Percentiles rank a stretch among this genome's conserved stretches.
Conservation (phyloP, 1,140 invertebrate species). For the Calephelis nemesis region DNA sequence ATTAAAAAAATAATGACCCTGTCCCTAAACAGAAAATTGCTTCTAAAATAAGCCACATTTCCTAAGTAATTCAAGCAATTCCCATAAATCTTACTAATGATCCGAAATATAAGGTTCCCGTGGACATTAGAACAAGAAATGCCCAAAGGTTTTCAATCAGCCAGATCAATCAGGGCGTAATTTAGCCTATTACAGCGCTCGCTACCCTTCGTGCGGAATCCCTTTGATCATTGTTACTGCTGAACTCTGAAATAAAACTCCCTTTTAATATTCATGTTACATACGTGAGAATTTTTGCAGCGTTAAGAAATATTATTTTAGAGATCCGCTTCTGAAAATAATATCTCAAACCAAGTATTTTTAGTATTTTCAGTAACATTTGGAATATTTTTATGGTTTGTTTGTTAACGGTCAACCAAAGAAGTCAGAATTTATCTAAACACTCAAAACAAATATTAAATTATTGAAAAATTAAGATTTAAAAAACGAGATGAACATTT, state of each 20-base stretch:
- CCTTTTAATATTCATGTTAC: conserved; percentile 16
- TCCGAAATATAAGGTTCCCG: conserved; percentile 9
- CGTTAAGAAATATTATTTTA: conserved; percentile 5
- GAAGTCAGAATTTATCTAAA: too few species aligned
- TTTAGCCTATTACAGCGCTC: conserved; percentile 12
- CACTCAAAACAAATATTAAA: too few species aligned
- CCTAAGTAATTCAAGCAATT: not conserved
- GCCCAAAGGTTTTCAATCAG: conserved; percentile 16
- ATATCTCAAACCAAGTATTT: too few species aligned
- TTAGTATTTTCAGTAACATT: too few species aligned
- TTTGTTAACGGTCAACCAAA: too few species aligned
- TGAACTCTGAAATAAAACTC: conserved; percentile 13
- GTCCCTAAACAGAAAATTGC: conserved; percentile 2
- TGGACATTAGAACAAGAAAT: conserved; percentile 14
- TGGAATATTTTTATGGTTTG: too few species aligned
- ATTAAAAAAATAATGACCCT: conserved; percentile 9
- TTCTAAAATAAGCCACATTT: conserved; percentile 7
- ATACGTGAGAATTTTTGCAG: conserved; percentile 6
- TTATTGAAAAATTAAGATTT: too few species aligned
- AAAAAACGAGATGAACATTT: too few species aligned
- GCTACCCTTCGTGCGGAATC: conserved; percentile 6
- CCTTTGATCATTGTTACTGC: conserved; percentile 15
- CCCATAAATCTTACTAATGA: conserved; percentile 11
- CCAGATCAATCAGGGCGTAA: conserved; percentile 17
- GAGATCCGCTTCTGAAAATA: not conserved